Base-by-base conservation (phyloP, 2,113 vertebrate genomes). In the Probosciger aterrimus region DNA sequence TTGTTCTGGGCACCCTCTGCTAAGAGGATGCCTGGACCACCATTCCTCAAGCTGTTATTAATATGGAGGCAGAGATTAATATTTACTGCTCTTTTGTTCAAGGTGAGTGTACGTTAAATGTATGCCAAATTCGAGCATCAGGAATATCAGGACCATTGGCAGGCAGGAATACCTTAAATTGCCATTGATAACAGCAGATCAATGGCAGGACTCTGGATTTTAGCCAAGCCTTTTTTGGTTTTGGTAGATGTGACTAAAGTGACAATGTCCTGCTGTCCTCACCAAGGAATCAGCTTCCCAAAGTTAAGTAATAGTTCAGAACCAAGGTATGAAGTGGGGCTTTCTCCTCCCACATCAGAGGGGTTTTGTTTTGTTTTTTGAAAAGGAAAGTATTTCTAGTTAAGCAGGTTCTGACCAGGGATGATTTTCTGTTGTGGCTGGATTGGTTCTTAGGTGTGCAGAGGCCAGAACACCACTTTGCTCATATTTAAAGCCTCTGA, bases 221-320 rank as follows among this genome's bases (percentile, higher is more conserved):
- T 63, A 78, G 68, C 35, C 25, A 46, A 30, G 1, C 2, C 1
- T 77, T 35, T 49, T 52, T 44, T 25, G 47, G 39, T 49, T 55
- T 9, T 55, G 5, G 31, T 79, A 53, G 13, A 43, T 65, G 2
- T 57, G 28, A 52, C 8, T 53, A 27, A 75, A 81, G 18, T 37
- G 25, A n/a, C 12, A 74, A 53, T 31, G 15, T 23, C 28, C 41
- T 55, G 11, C 31, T 67, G 22, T 75, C 41, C 20, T 91, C 31
- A 63, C 2, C 0, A 16, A 84, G 27, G 20, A 24, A 77, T 15
- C 2, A 0, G 5, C 63, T 92, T 80, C 44, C 11, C 15, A 49
- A 43, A 18, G 8, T 28, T n/a, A 86, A 14, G 11, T 60, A 24
- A 46, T 10, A 33, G 22, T 62, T 88, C 63, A 75, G 68, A 92